Base-by-base conservation (phyloP, 2,888 invertebrate species). In the Himalopsyche kuldschensis region DNA sequence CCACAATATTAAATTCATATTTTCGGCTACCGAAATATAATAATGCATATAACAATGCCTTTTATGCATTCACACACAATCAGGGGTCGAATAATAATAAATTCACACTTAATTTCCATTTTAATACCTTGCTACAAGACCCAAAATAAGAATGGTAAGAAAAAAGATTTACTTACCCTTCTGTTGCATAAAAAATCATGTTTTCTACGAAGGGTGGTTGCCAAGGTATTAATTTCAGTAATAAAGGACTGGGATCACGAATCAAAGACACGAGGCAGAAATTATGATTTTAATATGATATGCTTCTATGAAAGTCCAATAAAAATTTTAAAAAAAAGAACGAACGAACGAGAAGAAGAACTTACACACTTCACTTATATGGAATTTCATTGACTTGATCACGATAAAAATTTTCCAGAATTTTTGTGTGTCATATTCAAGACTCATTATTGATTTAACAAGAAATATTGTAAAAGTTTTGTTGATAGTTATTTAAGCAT, bases 91-190 rank as follows among this genome's bases (percentile, higher is more conserved):
- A 78, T 55, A 77, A 69, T 69, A 69, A 83, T 84, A 85, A 85
- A 85, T 85, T 85, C 84, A 85, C 85, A 85, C 85, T 84, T 85
- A 84, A 84, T 85, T 83, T 85, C 84, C 69, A 79, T 83, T 80
- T 85, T 84, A 78, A 81, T 79, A 31, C 41, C 79, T 75, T 79
- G 30, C 27, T 30, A 69, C 69, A 11, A 69, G 69, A 69, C 69
- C 69, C 69, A 27, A 69, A 69, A 69, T 48, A 48, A 79, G 32
- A 47, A 27, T 27, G 69, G 20, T 24, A 78, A 55, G 32, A 81
- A 81, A 76, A 81, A 76, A 27, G 10, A 69, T 69, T 30, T 69
- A 63, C 31, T n/a, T 20, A 32, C 75, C 80, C 80, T 20, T 15
- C 41, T 47, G 20, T n/a, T 75, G 69, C 17, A 47, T 80, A 30